Percentiles rank a stretch among this genome's conserved stretches.
phyloP scores from a whole-genome alignment of 2,113 vertebrate genomes.

The Percina caprodes region DNA sequence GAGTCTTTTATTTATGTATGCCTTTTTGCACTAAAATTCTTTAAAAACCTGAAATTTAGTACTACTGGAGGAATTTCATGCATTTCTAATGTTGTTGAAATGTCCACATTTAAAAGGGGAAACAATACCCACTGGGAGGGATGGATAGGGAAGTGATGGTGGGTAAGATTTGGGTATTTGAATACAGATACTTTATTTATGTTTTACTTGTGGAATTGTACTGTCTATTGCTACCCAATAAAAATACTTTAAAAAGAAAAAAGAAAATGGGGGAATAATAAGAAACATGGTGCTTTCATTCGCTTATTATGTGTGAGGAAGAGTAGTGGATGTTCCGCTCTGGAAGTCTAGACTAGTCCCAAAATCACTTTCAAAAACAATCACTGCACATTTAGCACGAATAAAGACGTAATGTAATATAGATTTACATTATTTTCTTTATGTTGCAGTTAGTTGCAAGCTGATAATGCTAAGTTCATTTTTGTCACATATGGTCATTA shows the following conservation, averaged over 20 bases:
- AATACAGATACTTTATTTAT: not conserved
- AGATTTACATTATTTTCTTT: not conserved
- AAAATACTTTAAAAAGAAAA: not conserved
- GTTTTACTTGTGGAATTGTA: not conserved
- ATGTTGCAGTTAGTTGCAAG: not conserved
- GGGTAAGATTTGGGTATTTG: not conserved
- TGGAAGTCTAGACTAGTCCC: not conserved
- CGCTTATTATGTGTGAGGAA: not conserved
- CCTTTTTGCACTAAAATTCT: not conserved
- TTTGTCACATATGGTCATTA: not conserved
- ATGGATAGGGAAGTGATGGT: not conserved
- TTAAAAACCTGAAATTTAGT: not conserved
- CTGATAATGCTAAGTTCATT: not conserved
- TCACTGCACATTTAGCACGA: not conserved
- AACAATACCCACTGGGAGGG: not conserved
- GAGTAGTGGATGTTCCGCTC: not conserved
- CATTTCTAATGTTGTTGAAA: not conserved
- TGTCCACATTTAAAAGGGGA: not conserved
- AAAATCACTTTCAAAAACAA: not conserved
- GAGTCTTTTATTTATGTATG: not conserved
- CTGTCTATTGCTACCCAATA: not conserved
- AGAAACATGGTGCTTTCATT: not conserved
- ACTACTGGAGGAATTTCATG: no score
- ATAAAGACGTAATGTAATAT: not conserved
- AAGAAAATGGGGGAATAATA: not conserved